phyloP scores from a whole-genome alignment of 2,797 vertebrate genomes.

The Salmo trutta region DNA sequence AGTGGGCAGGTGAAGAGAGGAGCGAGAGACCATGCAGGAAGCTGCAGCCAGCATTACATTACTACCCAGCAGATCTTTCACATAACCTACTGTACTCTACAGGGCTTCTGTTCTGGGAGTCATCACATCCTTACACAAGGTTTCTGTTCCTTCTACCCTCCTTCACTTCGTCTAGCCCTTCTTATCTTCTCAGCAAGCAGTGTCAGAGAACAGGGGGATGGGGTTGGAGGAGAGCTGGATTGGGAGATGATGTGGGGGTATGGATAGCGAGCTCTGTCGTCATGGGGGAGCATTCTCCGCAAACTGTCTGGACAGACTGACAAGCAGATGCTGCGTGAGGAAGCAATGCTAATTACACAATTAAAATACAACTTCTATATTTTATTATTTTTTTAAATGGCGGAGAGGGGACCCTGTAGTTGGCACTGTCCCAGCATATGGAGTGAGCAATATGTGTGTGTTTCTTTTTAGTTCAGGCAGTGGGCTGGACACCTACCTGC shows the following conservation, averaged over 20 bases:
- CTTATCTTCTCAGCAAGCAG: constrained; percentile 3
- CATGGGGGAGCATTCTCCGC: constrained; percentile 66
- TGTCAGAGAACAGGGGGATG: constrained; percentile 25
- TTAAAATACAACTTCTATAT: neutral
- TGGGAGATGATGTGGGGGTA: neutral
- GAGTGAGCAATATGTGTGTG: constrained; percentile 4
- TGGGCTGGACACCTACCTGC: constrained; percentile 79
- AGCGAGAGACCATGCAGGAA: constrained; percentile 65
- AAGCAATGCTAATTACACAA: constrained; percentile 29
- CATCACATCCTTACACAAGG: neutral
- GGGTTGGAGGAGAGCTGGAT: constrained; percentile 15
- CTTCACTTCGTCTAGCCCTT: neutral
- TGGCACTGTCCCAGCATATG: constrained; percentile 54
- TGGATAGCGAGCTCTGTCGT: constrained; percentile 12
- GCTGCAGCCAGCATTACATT: constrained; percentile 47
- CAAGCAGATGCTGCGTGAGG: constrained; percentile 40
- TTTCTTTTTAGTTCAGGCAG: constrained; percentile 9
- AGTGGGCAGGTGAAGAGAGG: constrained; percentile 55
- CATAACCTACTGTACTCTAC: neutral
- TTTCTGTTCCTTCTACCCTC: constrained; percentile 47
- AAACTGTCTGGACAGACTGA: constrained; percentile 44
- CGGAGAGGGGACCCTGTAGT: constrained; percentile 64
- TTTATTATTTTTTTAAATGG: neutral
- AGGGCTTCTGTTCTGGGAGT: neutral
- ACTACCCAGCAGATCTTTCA: constrained; percentile 70